Conservation (phyloP, 2,113 vertebrate species). For the Campylorhamphus procurvoides region DNA sequence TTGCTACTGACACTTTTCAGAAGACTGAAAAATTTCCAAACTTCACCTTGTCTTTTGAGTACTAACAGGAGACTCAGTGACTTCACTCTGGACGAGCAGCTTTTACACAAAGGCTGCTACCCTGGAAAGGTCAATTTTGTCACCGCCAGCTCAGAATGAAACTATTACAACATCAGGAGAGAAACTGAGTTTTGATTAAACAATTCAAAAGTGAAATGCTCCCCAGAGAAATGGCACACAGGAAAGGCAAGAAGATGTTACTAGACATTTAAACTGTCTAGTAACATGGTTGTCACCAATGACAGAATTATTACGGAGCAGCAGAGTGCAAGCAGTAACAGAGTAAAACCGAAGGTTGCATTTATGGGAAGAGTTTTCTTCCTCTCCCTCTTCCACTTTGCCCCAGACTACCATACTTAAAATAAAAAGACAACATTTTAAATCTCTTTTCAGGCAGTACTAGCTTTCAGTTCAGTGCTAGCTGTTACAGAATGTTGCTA, state of each 20-base stretch:
- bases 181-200: slow-evolving; percentile 11
- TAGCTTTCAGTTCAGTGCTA: not conserved
- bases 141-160: not conserved
- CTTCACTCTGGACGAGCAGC: not conserved
- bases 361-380: not conserved
- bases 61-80: not conserved
- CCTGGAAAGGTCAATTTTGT: not conserved
- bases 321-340: not conserved
- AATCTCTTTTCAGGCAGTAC: not conserved
- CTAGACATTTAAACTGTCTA: not conserved
- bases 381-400: not conserved
- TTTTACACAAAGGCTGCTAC: not conserved
- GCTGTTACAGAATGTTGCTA: not conserved
- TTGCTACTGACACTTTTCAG: not conserved
- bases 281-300: not conserved
- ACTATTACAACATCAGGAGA: not conserved
- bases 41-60: not conserved
- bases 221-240: not conserved
- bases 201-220: not conserved
- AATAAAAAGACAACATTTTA: not conserved
- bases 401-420: not conserved
- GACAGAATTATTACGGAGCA: not conserved
- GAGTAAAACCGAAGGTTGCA: not conserved
- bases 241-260: not conserved
- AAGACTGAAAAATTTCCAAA: not conserved